phyloP scores from a whole-genome alignment of 2,797 vertebrate species.

The Ispidina lecontei region DNA sequence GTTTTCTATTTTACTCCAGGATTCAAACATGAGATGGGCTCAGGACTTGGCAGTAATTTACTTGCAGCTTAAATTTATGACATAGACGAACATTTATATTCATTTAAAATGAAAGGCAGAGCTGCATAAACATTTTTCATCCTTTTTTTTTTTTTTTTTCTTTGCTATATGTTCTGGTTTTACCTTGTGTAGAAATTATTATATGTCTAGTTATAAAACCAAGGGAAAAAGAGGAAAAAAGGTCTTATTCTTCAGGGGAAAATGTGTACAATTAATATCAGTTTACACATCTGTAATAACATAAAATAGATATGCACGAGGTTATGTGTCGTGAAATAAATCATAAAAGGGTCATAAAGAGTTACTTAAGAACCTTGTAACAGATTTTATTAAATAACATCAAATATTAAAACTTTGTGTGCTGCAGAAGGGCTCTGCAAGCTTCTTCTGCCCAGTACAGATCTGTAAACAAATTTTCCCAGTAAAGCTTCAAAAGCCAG shows the following conservation, averaged over 20 bases:
- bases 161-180: conserved; percentile 9
- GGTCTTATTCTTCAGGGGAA: conserved; percentile 38
- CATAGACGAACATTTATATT: conserved; percentile 76
- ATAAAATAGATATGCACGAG: conserved; percentile 38
- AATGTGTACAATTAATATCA: conserved; percentile 59
- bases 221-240: conserved; percentile 28
- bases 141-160: not conserved
- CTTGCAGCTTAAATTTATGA: conserved; percentile 72
- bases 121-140: conserved; percentile 66
- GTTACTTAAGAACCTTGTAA: conserved; percentile 51
- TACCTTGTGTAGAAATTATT: conserved; percentile 60
- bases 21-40: conserved; percentile 61
- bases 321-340: conserved; percentile 42
- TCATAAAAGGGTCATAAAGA: conserved; percentile 40
- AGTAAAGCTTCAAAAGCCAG: not conserved
- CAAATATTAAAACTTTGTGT: conserved; percentile 25
- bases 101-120: conserved; percentile 73
- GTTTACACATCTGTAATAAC: conserved; percentile 58
- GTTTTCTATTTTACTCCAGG: conserved; percentile 73
- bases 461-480: not conserved
- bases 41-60: conserved; percentile 73
- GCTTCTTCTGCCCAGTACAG: not conserved
- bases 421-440: not conserved
- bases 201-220: conserved; percentile 44
- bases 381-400: conserved; percentile 39